These are phyloP conservation scores for Brachionus asplanchnoidis DNA, from an alignment of 1,140 invertebrate species.

Conservation along the genomic window DNA sequence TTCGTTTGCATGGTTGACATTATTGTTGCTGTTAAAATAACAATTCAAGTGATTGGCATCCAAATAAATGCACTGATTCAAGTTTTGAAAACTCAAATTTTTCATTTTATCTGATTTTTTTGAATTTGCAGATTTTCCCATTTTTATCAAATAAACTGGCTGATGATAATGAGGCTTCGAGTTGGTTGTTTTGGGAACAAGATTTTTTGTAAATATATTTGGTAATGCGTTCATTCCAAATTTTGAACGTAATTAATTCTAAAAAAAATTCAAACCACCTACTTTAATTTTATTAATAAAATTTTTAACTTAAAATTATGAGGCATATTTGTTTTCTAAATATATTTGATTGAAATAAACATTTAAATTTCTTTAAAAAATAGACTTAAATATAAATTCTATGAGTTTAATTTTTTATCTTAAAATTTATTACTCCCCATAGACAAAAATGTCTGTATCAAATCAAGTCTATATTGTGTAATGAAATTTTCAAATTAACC, in stretches of 20 bases:
- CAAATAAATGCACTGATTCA: neutral
- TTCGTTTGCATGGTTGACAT: neutral
- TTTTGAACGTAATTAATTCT: neutral
- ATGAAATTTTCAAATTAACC: neutral
- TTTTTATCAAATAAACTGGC: constrained; percentile 8
- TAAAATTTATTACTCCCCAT: neutral
- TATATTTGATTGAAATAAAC: neutral
- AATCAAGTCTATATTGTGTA: neutral
- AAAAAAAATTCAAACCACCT: neutral
- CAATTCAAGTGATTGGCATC: neutral
- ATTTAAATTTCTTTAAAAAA: neutral
- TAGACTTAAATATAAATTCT: neutral
- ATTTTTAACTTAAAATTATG: neutral
- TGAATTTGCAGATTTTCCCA: neutral
- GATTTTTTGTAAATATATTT: constrained; percentile 21
- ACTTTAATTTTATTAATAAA: neutral
- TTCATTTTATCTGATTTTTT: constrained; percentile 6
- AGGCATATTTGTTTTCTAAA: neutral
- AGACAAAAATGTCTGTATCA: neutral
- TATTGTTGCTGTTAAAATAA: constrained; percentile 1
- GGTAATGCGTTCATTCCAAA: constrained; percentile 9
- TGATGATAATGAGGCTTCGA: neutral
- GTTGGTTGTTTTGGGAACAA: neutral
- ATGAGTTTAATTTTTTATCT: neutral
- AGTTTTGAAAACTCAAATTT: constrained; percentile 10